phyloP scores from a whole-genome alignment of 2,888 invertebrate species.

The Calameuta idolon region DNA sequence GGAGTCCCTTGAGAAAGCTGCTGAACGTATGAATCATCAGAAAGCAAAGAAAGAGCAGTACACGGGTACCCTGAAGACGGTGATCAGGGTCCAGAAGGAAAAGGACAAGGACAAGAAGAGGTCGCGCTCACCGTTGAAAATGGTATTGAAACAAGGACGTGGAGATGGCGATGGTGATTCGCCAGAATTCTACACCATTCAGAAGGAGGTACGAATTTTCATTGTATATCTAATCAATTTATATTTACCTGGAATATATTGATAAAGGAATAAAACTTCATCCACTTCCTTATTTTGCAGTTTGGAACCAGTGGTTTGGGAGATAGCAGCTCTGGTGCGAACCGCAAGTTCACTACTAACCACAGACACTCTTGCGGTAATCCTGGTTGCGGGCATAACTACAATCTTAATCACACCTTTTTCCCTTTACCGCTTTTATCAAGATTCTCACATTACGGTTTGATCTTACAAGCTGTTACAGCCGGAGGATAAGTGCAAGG shows the following conservation, averaged over 20 bases:
- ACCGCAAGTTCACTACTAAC: conserved; percentile 68
- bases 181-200: conserved; percentile 77
- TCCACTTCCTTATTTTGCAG: conserved; percentile 50
- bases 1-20: conserved; percentile 79
- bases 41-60: conserved; percentile 76
- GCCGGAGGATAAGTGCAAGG: conserved; percentile 5
- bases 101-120: conserved; percentile 74
- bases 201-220: conserved; percentile 71
- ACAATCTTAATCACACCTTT: conserved; percentile 58
- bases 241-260: no score
- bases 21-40: conserved; percentile 66
- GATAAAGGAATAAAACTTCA: background rate
- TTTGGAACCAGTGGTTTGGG: conserved; percentile 64
- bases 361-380: conserved; percentile 68
- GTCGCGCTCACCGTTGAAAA: conserved; percentile 79
- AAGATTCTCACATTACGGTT: background rate
- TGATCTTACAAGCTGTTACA: background rate
- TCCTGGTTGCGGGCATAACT: conserved; percentile 68
- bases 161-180: conserved; percentile 68
- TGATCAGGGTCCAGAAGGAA: conserved; percentile 76
- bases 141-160: conserved; percentile 78
- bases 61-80: conserved; percentile 86
- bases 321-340: conserved; percentile 68
- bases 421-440: conserved; percentile 34
- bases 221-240: conserved; percentile 5